phyloP scores from a whole-genome alignment of 2,888 invertebrate species.

The Disparrhopalites patrizii region DNA sequence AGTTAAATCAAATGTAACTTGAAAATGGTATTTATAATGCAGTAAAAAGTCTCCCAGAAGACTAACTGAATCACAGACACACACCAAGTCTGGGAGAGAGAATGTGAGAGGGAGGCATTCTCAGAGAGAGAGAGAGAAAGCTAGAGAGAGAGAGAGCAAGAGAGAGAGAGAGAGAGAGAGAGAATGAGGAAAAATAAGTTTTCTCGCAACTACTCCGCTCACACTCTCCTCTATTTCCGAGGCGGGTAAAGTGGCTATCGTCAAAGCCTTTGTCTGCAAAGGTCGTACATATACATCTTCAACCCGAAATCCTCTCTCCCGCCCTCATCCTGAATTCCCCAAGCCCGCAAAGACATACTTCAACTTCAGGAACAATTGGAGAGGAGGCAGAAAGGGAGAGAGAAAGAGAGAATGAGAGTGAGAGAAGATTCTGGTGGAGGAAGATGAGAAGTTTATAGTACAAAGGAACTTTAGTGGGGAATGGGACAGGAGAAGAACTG shows the following conservation, averaged over 20 bases:
- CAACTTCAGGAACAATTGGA: slow-evolving; percentile 1
- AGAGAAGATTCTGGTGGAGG: slow-evolving; percentile 30
- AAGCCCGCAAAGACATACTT: too few species aligned
- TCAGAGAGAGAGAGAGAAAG: not conserved
- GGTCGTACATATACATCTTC: too few species aligned
- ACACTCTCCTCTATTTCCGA: too few species aligned
- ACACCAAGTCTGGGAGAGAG: too few species aligned
- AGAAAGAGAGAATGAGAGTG: slow-evolving; percentile 16
- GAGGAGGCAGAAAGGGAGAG: slow-evolving; percentile 1
- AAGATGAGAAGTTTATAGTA: slow-evolving; percentile 29
- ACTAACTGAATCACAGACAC: slow-evolving; percentile 23
- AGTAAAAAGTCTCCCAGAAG: slow-evolving; percentile 26
- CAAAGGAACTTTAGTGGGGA: slow-evolving; percentile 28
- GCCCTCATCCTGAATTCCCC: too few species aligned
- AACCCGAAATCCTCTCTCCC: too few species aligned
- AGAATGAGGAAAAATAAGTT: not conserved
- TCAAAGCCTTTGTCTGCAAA: too few species aligned
- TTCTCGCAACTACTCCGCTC: too few species aligned
- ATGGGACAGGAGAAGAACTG: slow-evolving; percentile 30
- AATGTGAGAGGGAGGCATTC: not conserved
- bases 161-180: slow-evolving; percentile 3
- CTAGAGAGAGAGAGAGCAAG: not conserved
- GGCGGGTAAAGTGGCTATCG: too few species aligned
- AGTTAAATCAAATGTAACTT: slow-evolving; percentile 27
- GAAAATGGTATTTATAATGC: slow-evolving; percentile 27